Conservation (phyloP, 2,888 invertebrate species). For the Poecilobothrus nobilitatus region DNA sequence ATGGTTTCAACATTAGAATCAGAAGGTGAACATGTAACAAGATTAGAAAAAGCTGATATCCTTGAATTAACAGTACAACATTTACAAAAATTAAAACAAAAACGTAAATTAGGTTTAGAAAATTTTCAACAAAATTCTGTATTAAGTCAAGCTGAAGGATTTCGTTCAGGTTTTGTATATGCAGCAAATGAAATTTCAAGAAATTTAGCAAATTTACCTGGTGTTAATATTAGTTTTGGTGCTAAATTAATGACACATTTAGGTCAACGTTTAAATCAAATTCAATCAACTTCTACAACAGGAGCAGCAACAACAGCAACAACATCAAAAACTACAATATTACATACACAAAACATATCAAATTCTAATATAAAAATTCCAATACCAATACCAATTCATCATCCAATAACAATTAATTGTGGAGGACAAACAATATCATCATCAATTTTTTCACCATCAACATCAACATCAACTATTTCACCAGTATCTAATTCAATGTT, state of each 20-base stretch:
- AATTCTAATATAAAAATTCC: slow-evolving; percentile 1
- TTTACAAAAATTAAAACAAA: slow-evolving; percentile 54
- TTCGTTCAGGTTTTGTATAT: slow-evolving; percentile 80
- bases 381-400: slow-evolving; percentile 11
- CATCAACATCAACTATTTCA: slow-evolving; percentile 7
- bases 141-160: slow-evolving; percentile 63
- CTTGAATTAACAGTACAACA: slow-evolving; percentile 81
- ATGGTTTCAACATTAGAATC: slow-evolving; percentile 63
- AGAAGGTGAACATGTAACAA: slow-evolving; percentile 83
- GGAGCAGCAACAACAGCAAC: not conserved
- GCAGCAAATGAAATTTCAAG: slow-evolving; percentile 84
- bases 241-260: slow-evolving; percentile 85
- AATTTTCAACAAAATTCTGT: not conserved
- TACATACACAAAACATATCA: not conserved
- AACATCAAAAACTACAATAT: not conserved
- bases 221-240: slow-evolving; percentile 77
- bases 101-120: not conserved
- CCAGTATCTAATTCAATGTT: not conserved
- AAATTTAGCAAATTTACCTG: slow-evolving; percentile 74
- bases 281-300: slow-evolving; percentile 34
- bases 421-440: not conserved
- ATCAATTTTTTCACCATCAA: slow-evolving; percentile 3
- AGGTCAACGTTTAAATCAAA: slow-evolving; percentile 66
- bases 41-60: slow-evolving; percentile 84
- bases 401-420: slow-evolving; percentile 12